phyloP scores from a whole-genome alignment of 2,797 vertebrate species.

The Mormyrops boulengeri region DNA sequence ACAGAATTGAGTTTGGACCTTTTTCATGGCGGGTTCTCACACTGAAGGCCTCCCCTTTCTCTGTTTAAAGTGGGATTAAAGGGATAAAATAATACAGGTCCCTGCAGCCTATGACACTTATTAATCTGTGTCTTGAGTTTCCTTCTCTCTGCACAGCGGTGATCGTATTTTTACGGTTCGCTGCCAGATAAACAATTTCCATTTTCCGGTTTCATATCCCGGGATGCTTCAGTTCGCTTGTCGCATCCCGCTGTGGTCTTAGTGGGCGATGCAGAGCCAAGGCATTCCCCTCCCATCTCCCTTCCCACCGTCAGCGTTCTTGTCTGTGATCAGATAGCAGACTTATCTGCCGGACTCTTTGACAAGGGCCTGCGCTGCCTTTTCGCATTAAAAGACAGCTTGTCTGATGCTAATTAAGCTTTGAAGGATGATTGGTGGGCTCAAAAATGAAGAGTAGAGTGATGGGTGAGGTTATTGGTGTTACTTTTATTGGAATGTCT shows the following conservation, averaged over 20 bases:
- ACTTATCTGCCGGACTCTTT: constrained; percentile 44
- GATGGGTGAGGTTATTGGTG: constrained; percentile 28
- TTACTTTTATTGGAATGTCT: constrained; percentile 28
- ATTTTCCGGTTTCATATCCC: not conserved
- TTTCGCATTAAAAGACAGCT: constrained; percentile 24
- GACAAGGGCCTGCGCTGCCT: constrained; percentile 22
- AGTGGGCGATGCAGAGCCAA: not conserved
- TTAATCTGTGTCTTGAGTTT: constrained; percentile 32
- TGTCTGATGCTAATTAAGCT: constrained; percentile 35
- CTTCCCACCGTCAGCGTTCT: constrained; percentile 14
- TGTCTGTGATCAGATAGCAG: constrained; percentile 44
- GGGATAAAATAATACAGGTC: constrained; percentile 1
- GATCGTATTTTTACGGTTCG: not conserved
- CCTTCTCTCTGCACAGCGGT: constrained; percentile 23
- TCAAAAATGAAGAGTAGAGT: constrained; percentile 25
- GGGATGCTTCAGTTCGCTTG: not conserved
- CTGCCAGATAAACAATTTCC: not conserved
- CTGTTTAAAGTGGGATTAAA: not conserved
- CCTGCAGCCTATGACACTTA: not conserved
- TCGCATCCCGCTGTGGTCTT: not conserved
- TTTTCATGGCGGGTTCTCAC: not conserved
- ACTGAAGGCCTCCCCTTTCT: not conserved
- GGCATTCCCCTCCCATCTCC: not conserved
- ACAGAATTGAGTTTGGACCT: not conserved
- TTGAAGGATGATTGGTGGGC: constrained; percentile 31